A percentile compares a stretch with the other conserved stretches of the same genome.
Conservation (phyloP, 1,140 invertebrate species). For the Zaprionus nigranus region DNA sequence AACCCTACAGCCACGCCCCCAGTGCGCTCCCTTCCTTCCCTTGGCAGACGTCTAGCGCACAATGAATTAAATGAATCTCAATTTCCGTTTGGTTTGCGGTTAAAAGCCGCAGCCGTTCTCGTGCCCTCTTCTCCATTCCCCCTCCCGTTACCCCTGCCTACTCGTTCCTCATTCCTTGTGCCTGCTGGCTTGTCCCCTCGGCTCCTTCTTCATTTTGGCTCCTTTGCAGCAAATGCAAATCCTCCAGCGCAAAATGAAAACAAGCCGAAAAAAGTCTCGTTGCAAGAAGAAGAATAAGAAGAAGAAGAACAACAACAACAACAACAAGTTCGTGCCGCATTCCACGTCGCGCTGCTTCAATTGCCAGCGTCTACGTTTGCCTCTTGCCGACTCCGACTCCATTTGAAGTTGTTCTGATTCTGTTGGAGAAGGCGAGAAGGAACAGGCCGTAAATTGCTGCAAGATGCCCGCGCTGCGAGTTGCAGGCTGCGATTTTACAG, state of each 20-base stretch:
- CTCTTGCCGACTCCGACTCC: slow-evolving; percentile 26
- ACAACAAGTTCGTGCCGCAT: slow-evolving; percentile 29
- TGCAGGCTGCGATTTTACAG: slow-evolving; percentile 48
- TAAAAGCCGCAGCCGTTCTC: slow-evolving; percentile 74
- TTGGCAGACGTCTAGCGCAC: slow-evolving; percentile 41
- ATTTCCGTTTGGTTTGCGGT: slow-evolving; percentile 82
- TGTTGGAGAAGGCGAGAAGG: slow-evolving; percentile 18
- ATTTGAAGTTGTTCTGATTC: slow-evolving; percentile 55
- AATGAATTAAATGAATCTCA: slow-evolving; percentile 83
- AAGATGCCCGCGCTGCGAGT: slow-evolving; percentile 64
- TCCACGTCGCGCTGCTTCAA: slow-evolving; percentile 44
- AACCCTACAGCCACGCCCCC: slow-evolving; percentile 46
- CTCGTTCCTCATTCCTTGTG: background rate
- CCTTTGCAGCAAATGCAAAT: slow-evolving; percentile 66
- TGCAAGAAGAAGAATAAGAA: slow-evolving; percentile 48
- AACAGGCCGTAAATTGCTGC: slow-evolving; percentile 76
- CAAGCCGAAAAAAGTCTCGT: slow-evolving; percentile 65
- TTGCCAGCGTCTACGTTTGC: slow-evolving; percentile 35
- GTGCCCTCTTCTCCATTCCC: background rate
- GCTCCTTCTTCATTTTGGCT: background rate
- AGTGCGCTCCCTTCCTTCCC: background rate
- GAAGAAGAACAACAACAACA: slow-evolving; percentile 15
- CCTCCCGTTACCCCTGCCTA: too few species aligned
- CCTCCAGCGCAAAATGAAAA: slow-evolving; percentile 71
- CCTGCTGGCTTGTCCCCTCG: background rate